Percentiles rank a stretch among this genome's conserved stretches.
These are phyloP conservation scores for Planococcus citri DNA, from an alignment of 1,140 invertebrate genomes.

Conservation along the genomic window DNA sequence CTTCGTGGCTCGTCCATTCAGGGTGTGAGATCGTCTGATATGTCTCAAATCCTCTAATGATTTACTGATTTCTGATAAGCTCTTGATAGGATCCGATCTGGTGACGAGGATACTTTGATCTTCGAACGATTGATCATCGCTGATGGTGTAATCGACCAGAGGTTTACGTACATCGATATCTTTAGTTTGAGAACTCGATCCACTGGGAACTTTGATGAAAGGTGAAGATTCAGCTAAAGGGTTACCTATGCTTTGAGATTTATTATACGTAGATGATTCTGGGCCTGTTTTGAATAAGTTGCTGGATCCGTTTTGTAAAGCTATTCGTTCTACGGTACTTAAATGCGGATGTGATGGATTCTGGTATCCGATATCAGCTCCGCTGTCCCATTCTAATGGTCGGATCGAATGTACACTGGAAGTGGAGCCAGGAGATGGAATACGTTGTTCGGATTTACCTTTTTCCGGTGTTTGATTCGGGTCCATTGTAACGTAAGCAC, in stretches of 20 bases:
- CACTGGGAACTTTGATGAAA: not conserved
- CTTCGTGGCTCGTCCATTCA: not conserved
- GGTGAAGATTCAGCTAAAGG: not conserved
- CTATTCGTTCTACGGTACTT: conserved; percentile 23
- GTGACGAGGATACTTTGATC: not conserved
- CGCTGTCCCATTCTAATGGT: conserved; percentile 58
- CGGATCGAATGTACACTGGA: conserved; percentile 26
- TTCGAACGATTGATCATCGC: not conserved
- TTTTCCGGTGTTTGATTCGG: not conserved
- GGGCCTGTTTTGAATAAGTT: not conserved
- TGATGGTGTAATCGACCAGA: not conserved
- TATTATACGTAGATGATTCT: not conserved
- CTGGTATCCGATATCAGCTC: conserved; percentile 58
- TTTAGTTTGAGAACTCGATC: not conserved
- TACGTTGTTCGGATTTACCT: not conserved
- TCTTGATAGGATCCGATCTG: not conserved
- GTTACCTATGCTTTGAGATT: not conserved
- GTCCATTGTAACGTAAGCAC: too few species aligned
- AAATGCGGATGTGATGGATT: conserved; percentile 4
- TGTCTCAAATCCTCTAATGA: not conserved
- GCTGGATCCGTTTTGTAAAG: not conserved
- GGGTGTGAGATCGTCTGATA: not conserved
- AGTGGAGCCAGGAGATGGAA: conserved; percentile 15
- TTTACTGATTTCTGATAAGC: not conserved
- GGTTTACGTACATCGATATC: not conserved